These are phyloP conservation scores for Mimachlamys varia DNA, from an alignment of 2,888 invertebrate species.

Conservation along the genomic window DNA sequence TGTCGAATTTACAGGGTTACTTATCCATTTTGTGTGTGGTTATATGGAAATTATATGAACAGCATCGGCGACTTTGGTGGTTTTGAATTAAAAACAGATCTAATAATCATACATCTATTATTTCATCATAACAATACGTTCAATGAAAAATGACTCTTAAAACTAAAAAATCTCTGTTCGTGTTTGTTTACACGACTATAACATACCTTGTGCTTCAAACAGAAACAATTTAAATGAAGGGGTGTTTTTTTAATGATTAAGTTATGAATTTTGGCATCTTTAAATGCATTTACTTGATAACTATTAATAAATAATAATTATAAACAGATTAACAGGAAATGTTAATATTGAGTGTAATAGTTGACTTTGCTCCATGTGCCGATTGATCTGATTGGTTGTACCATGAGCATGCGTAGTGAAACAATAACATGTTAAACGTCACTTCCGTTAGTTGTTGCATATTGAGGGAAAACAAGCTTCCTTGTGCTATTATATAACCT, in stretches of 20 bases:
- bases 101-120: too few species aligned
- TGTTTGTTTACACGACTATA: not conserved
- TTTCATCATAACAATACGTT: too few species aligned
- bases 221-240: not conserved
- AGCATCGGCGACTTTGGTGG: too few species aligned
- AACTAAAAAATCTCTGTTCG: too few species aligned
- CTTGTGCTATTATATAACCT: not conserved
- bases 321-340: not conserved
- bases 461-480: not conserved
- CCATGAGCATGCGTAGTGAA: conserved; percentile 22
- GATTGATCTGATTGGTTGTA: not conserved
- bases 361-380: conserved; percentile 23
- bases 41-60: too few species aligned
- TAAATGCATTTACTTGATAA: not conserved
- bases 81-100: too few species aligned
- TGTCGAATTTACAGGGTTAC: not conserved
- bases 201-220: not conserved
- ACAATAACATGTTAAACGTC: not conserved
- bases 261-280: not conserved
- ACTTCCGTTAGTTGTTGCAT: not conserved
- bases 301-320: not conserved
- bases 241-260: not conserved
- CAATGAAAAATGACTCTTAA: too few species aligned
- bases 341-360: not conserved
- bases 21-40: too few species aligned